A percentile compares a stretch with the other conserved stretches of the same genome.
Evolutionary conservation across 2,797 vertebrate species (phyloP).

Genomic region (Pseudochirops cupreus): DNA sequence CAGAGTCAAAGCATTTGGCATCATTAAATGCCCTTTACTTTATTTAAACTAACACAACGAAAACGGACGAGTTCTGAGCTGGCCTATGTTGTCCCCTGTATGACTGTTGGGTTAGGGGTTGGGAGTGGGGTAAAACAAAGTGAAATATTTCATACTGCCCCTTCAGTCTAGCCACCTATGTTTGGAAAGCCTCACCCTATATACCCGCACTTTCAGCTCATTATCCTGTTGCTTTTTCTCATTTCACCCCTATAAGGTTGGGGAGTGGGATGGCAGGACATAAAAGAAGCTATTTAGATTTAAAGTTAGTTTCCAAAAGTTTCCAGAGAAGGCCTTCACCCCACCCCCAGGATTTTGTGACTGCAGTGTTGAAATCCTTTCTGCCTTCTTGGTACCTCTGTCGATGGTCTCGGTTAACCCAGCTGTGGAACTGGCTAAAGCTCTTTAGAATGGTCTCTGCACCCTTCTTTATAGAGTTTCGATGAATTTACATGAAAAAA

Average conservation of each 20-base stretch:
- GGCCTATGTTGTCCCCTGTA: not conserved
- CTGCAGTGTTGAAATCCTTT: not conserved
- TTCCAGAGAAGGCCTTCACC: not conserved
- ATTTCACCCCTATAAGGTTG: conserved; percentile 11
- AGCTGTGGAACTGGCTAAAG: not conserved
- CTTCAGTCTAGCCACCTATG: not conserved
- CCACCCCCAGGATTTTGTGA: not conserved
- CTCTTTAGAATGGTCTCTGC: not conserved
- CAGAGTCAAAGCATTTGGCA: not conserved
- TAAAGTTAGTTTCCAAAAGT: not conserved
- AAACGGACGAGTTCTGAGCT: not conserved
- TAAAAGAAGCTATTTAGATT: not conserved
- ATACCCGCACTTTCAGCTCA: not conserved
- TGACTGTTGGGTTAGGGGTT: not conserved
- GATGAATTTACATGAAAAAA: not conserved
- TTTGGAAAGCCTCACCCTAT: not conserved
- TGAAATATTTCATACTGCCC: not conserved
- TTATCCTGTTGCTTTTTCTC: not conserved
- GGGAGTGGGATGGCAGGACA: not conserved
- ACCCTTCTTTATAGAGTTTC: not conserved
- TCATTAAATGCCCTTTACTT: not conserved
- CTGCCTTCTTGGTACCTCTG: not conserved
- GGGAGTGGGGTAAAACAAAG: not conserved
- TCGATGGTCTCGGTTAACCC: not conserved
- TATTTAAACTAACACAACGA: not conserved